Evolutionary conservation across 2,888 invertebrate genomes (phyloP), one percentile per base, ranked within the genome.

Genomic region (Standfussiana lucernea): DNA sequence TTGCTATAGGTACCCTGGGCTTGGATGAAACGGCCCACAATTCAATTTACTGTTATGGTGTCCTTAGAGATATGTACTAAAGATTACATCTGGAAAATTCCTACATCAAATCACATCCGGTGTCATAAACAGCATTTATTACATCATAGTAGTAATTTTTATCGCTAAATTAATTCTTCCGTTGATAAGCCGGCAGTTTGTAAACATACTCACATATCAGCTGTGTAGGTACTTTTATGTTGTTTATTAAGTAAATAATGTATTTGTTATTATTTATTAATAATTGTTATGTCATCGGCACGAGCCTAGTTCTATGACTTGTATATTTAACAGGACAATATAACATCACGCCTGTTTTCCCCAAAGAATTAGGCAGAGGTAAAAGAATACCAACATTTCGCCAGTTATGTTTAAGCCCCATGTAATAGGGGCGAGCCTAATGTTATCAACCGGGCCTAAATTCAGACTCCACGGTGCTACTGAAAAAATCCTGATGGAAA

Each of bases 121-220:
- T 47, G 32, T 18, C 15, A 45, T 7, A n/a, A 47, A 59, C 8
- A 53, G 0, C 6, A 53, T 28, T 24, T 45, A 62, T 79, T 68
- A 50, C 79, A 65, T 80, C 47, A 78, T 21, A 64, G 28, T 53
- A 13, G 10, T 67, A 40, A 65, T 37, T 84, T 42, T 56, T 67
- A 80, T 72, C n/a, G 18, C 1, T n/a, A 32, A 71, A 56, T 50
- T 62, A 67, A 84, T 84, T 56, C n/a, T n/a, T 50, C 21, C 35
- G 24, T 67, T 72, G 80, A 84, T 84, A 84, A 62, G 66, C 21
- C 21, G 45, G 35, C 45, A 24, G 65, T 64, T 15, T 77, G 53
- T 62, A 72, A 47, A 53, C 53, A 45, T 35, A n/a, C 18, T 2
- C 21, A 79, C 28, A 21, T 84, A 56, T 61, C 59, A 61, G 50